Conservation (phyloP, 2,888 invertebrate species). For the Mythimna ferrago region DNA sequence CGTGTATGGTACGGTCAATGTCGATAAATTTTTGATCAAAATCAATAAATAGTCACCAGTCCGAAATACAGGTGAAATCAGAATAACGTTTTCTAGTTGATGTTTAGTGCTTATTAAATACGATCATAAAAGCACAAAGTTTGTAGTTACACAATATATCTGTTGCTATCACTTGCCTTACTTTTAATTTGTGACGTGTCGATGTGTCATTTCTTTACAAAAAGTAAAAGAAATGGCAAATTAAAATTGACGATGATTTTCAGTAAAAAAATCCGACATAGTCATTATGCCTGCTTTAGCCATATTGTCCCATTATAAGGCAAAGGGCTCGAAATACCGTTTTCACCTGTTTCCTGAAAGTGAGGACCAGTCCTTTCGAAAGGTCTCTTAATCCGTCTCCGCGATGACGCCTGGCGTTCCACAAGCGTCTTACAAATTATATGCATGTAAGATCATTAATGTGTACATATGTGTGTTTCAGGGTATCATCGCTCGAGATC, state of each 20-base stretch:
- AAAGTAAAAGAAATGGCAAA: too few relatives aligned
- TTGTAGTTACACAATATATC: too few relatives aligned
- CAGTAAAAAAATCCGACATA: too few relatives aligned
- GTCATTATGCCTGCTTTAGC: background rate
- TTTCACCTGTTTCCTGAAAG: too few relatives aligned
- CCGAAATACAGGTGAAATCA: background rate
- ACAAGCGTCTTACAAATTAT: too few relatives aligned
- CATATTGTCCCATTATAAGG: background rate
- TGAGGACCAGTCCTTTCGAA: too few relatives aligned
- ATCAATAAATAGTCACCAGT: background rate
- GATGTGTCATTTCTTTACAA: background rate
- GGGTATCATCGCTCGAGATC: constrained; percentile 83
- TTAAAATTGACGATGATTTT: too few relatives aligned
- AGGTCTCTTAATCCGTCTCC: too few relatives aligned
- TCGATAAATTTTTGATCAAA: background rate
- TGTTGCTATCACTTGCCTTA: background rate
- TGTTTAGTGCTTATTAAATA: too few relatives aligned
- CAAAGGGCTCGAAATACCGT: background rate
- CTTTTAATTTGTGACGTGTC: background rate
- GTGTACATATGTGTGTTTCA: constrained; percentile 63
- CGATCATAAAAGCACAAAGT: too few relatives aligned
- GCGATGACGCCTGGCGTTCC: too few relatives aligned
- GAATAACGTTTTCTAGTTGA: background rate
- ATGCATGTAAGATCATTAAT: background rate
- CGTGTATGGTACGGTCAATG: background rate